Conservation (phyloP, 92 coral and sea anemone genomes). For the Palythoa grandiflora region DNA sequence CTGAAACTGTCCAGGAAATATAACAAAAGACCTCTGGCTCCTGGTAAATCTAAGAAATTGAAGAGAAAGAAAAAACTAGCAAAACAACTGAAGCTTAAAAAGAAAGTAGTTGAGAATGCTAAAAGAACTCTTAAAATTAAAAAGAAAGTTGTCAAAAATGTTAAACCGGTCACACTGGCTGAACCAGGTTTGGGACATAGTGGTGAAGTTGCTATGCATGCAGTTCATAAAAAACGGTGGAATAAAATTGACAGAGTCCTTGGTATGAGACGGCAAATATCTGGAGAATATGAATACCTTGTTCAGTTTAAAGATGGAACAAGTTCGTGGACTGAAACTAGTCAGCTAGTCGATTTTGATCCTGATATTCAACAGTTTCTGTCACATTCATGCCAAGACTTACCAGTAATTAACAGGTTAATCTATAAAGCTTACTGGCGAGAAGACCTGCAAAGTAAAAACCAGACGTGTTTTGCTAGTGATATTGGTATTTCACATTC, state of each 20-base stretch:
- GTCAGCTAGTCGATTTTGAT: conserved; percentile 85
- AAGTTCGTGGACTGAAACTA: conserved; percentile 93
- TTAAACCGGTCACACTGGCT: conserved; percentile 24
- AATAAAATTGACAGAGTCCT: conserved; percentile 89
- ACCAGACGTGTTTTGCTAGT: conserved; percentile 44
- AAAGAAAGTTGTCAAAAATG: conserved; percentile 38
- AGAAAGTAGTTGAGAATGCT: conserved; percentile 79
- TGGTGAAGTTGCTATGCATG: conserved; percentile 35
- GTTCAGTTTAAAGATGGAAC: conserved; percentile 99
- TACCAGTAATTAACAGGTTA: conserved; percentile 81
- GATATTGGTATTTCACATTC: conserved; percentile 28
- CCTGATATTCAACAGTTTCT: conserved; percentile 82
- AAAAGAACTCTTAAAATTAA: conserved; percentile 64
- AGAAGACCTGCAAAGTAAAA: conserved; percentile 76
- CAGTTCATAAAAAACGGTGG: conserved; percentile 72
- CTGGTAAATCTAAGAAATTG: conserved; percentile 59
- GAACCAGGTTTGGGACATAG: conserved; percentile 51
- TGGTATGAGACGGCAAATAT: conserved; percentile 85
- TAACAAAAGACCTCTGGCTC: conserved; percentile 79
- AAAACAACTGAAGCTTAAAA: conserved; percentile 69
- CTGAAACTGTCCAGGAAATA: conserved; percentile 58
- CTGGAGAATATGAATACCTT: conserved; percentile 85
- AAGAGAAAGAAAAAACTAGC: conserved; percentile 74
- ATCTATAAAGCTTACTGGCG: conserved; percentile 90
- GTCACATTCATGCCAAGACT: conserved; percentile 82